A percentile compares a stretch with the other conserved stretches of the same genome.
phyloP scores from a whole-genome alignment of 2,888 invertebrate species.

The Lasioglossum leucozonium region DNA sequence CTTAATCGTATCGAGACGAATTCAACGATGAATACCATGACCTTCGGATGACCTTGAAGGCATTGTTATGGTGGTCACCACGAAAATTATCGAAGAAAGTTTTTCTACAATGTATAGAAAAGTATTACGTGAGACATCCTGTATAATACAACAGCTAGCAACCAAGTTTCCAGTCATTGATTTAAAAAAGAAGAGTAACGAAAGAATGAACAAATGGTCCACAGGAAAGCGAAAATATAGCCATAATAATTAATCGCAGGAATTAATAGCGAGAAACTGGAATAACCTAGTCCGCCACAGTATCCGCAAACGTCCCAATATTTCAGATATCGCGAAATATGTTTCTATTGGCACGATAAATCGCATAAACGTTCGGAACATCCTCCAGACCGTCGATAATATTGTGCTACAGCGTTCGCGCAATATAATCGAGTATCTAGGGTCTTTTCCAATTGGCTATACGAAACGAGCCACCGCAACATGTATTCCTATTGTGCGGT shows the following conservation, averaged over 20 bases:
- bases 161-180: background rate
- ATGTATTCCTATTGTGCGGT: background rate
- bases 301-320: background rate
- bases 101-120: too few relatives aligned
- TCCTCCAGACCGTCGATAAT: slow-evolving; percentile 6
- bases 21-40: too few relatives aligned
- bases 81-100: too few relatives aligned
- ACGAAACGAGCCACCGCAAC: background rate
- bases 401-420: background rate
- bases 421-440: slow-evolving; percentile 1
- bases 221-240: background rate
- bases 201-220: background rate
- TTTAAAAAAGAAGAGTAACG: background rate
- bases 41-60: too few relatives aligned
- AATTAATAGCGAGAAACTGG: background rate
- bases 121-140: too few relatives aligned
- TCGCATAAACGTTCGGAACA: slow-evolving; percentile 10
- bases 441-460: background rate
- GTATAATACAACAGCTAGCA: too few relatives aligned
- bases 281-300: background rate
- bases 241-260: background rate
- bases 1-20: too few relatives aligned
- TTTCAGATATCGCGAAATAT: slow-evolving; percentile 7
- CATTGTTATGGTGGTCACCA: too few relatives aligned
- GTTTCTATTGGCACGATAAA: slow-evolving; percentile 6